phyloP scores from a whole-genome alignment of 2,888 invertebrate genomes.

The Vannuccia rotundouncinata region DNA sequence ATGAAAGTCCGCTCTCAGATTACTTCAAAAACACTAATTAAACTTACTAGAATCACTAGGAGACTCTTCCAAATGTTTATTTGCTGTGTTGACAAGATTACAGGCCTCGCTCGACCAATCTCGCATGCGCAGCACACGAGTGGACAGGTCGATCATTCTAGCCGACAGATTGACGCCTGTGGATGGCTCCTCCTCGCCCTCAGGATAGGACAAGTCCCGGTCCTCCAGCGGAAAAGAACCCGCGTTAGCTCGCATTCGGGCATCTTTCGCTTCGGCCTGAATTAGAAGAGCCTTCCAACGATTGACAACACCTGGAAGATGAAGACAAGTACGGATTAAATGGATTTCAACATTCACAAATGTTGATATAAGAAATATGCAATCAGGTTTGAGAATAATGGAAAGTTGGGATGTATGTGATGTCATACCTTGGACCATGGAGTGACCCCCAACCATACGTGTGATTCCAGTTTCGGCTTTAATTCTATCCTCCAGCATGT shows the following conservation, averaged over 20 bases:
- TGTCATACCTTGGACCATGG: neutral
- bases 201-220: neutral
- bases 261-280: neutral
- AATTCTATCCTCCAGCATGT: neutral
- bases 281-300: neutral
- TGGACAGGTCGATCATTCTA: neutral
- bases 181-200: neutral
- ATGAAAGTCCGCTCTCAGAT: no score
- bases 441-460: conserved; percentile 2
- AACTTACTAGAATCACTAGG: no score
- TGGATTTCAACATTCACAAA: no score
- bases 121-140: neutral
- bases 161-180: neutral
- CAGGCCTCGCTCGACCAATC: neutral
- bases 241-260: neutral
- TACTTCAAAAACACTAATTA: no score
- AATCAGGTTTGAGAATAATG: no score
- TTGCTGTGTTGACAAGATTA: neutral
- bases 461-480: conserved; percentile 13
- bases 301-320: neutral
- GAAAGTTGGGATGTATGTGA: no score
- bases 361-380: no score
- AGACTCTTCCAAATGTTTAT: neutral
- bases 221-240: no score
- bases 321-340: no score